Base-by-base conservation (phyloP, 2,797 vertebrate species). In the Malacoraja senta region DNA sequence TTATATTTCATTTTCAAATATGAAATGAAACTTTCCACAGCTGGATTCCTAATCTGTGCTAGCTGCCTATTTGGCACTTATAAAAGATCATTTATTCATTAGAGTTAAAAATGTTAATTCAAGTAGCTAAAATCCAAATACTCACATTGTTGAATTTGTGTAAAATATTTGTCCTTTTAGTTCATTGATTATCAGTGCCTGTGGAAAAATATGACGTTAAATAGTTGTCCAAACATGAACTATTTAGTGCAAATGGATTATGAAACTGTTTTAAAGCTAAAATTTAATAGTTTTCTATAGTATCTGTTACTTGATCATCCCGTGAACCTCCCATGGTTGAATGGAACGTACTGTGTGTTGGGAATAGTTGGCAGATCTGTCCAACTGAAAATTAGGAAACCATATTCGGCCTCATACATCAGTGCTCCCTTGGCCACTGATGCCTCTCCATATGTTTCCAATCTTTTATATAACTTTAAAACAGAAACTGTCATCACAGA, bases 181-280 rank as follows among this genome's bases (percentile, higher is more conserved):
- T 95, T 98, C 97, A 24, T 95, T 98, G 94, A 97, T 97, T 93
- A 95, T 96, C 38, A 95, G 93, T 91, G 97, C 97, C 97, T 97
- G 94, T 71, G 91, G 93, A 93, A 6, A 72, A 72, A 93, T 93
- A 78, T 38, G 63, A 4, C 53, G 78, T 77, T 19, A 53, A 61
- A 63, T 77, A 71, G 79, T 8, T 24, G 32, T 76, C 93, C 79
- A 94, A 24, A 95, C 38, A 94, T 93, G 94, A 68, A 94, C 19
- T 32, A 86, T 81, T 65, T 58, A 17, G 7, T 44, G 78, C 15
- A 35, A 78, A 53, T 63, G 32, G 76, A 76, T 72, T 93, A 91
- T 24, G 88, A 53, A 53, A 53, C 44, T 7, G 21, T n/a, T 93
- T 58, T 38, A 83, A 26, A 83, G 24, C 32, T 79, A 19, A 79